Base-by-base conservation (phyloP, 2,888 invertebrate species). In the Drosophila eohydei region DNA sequence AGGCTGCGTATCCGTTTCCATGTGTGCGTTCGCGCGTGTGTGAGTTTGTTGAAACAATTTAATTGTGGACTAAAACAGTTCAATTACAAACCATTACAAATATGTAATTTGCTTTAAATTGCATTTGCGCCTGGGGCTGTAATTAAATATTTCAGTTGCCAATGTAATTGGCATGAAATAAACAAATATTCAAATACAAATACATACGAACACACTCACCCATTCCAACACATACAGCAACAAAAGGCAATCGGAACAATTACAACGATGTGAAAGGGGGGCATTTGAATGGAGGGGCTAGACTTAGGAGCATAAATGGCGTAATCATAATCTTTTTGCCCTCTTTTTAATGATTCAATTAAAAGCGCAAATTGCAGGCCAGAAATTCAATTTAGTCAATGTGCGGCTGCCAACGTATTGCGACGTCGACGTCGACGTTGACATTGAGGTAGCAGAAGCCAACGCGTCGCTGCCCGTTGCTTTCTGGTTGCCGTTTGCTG, bases 241-340 rank as follows among this genome's bases (percentile, higher is more conserved):
- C 30, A 50, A 52, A 46, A 41, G 46, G 38, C 48, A 51, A 78
- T 67, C 67, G 52, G 63, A 70, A 50, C 54, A 48, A 63, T 57
- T 59, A 52, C 68, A 70, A 58, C 66, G 2, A 7, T 32, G 11
- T 67, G 62, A 57, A 67, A 46, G 26, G 52, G 60, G 26, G 38
- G 34, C 43, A 32, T 40, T n/a, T 51, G 21, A 14, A 44, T 48
- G 52, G 9, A 0, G 43, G 43, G 44, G 34, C 9, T 16, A 14
- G 32, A 44, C 8, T 54, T 58, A 41, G 61, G 28, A 44, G 55
- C 60, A 46, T 65, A 74, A 67, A 74, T 82, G 80, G 75, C 80
- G 82, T 82, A 80, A 90, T 86, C 74, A 89, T 85, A 85, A 85
- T 88, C 86, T 85, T 85, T 89, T 74, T 88, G 90, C 78, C 85